Percentiles rank a stretch among this genome's conserved stretches.
Conservation (phyloP, 1,140 invertebrate genomes). For the Zophobas atratus region DNA sequence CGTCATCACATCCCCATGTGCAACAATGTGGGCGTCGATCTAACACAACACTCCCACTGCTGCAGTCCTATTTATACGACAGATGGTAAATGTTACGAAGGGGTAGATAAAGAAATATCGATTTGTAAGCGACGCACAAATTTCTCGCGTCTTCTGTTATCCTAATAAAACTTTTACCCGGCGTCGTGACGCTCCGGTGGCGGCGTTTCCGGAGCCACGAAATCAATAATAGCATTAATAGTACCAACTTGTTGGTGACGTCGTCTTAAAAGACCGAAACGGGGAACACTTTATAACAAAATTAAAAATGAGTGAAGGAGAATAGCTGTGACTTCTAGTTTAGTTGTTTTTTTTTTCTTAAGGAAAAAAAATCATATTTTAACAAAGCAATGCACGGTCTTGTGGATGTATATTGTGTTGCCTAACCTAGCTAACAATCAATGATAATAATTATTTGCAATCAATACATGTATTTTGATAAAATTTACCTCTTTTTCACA, state of each 20-base stretch:
- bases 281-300: background rate
- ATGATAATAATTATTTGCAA: no score
- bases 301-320: background rate
- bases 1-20: no score
- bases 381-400: no score
- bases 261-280: background rate
- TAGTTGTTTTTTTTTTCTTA: no score
- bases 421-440: no score
- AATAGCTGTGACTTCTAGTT: background rate
- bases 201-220: background rate
- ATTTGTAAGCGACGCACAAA: background rate
- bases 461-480: no score
- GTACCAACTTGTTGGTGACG: background rate
- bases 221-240: background rate
- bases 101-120: constrained; percentile 21
- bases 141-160: constrained; percentile 28
- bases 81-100: constrained; percentile 28
- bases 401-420: no score
- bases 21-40: background rate
- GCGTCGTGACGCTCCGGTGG: constrained; percentile 52
- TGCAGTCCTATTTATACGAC: constrained; percentile 14
- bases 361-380: no score
- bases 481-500: no score
- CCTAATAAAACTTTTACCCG: constrained; percentile 50
- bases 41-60: constrained; percentile 1